Percentiles rank a stretch among this genome's conserved stretches.
Conservation (phyloP, 2,888 invertebrate genomes). For the Habrosyne pyritoides region DNA sequence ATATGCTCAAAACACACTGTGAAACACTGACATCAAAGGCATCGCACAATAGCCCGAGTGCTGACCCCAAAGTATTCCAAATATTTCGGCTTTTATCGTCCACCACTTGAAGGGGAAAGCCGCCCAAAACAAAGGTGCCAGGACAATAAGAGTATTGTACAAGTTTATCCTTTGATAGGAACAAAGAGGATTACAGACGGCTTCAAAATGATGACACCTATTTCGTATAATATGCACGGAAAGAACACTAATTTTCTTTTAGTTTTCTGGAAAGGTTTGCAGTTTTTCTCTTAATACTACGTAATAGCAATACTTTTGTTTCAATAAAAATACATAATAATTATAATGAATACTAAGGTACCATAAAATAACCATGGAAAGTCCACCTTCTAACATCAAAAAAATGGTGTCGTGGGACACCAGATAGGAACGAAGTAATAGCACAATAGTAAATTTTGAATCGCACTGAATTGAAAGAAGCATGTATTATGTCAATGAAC, state of each 20-base stretch:
- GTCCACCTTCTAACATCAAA: too few relatives aligned
- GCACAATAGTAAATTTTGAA: too few relatives aligned
- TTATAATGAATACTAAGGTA: too few relatives aligned
- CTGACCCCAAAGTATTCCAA: not conserved
- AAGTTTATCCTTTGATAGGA: conserved; percentile 19
- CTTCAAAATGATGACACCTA: conserved; percentile 15
- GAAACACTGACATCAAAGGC: not conserved
- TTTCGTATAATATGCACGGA: conserved; percentile 13
- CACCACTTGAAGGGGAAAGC: not conserved
- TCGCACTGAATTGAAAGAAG: too few relatives aligned
- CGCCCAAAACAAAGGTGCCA: not conserved
- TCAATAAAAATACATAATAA: too few relatives aligned
- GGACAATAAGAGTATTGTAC: conserved; percentile 19
- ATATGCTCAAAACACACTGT: not conserved
- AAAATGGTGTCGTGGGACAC: too few relatives aligned
- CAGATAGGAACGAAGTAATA: too few relatives aligned
- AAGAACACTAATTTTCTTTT: too few relatives aligned
- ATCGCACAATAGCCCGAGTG: not conserved
- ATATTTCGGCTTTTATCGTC: not conserved
- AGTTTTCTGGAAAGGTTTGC: too few relatives aligned
- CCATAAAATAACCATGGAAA: not conserved
- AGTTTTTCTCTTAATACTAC: too few relatives aligned
- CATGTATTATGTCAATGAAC: too few relatives aligned
- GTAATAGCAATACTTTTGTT: too few relatives aligned
- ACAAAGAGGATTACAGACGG: conserved; percentile 17